Conservation (phyloP, 1,140 invertebrate genomes). For the Caenorhabditis briggsae region DNA sequence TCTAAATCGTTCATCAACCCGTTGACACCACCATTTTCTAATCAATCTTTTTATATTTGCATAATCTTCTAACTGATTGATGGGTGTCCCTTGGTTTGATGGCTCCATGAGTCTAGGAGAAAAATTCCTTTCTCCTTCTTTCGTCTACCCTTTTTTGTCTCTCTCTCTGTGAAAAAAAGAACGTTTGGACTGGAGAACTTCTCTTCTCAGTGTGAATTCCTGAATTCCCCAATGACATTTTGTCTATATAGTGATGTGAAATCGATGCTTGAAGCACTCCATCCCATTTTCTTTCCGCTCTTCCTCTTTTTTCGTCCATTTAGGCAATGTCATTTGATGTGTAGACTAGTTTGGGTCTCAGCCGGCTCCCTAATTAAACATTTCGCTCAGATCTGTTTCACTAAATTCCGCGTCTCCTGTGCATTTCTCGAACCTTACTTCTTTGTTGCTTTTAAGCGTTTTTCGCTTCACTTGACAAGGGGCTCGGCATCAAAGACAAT, state of each 20-base stretch:
- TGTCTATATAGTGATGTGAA: slow-evolving; percentile 28
- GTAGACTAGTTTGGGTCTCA: neutral
- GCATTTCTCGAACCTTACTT: neutral
- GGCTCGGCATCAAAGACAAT: slow-evolving; percentile 32
- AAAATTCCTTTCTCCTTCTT: neutral
- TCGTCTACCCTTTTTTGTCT: too few species aligned
- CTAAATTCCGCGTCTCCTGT: neutral
- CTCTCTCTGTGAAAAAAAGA: slow-evolving; percentile 20
- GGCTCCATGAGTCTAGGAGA: neutral
- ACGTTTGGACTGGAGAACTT: neutral
- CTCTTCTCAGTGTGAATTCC: neutral
- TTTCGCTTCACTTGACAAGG: neutral
- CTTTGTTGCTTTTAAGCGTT: neutral
- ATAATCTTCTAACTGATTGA: slow-evolving; percentile 24
- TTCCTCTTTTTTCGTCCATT: neutral
- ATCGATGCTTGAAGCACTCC: slow-evolving; percentile 53
- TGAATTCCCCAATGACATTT: slow-evolving; percentile 50
- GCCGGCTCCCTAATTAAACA: slow-evolving; percentile 48
- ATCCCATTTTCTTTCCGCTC: neutral
- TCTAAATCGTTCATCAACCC: neutral
- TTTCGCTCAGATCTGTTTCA: slow-evolving; percentile 46
- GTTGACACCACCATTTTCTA: neutral
- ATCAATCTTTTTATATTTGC: slow-evolving; percentile 17
- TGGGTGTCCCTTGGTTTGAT: neutral
- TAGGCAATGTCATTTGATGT: slow-evolving; percentile 46